phyloP scores from a whole-genome alignment of 2,797 vertebrate genomes.

The Neomorphus geoffroyi region DNA sequence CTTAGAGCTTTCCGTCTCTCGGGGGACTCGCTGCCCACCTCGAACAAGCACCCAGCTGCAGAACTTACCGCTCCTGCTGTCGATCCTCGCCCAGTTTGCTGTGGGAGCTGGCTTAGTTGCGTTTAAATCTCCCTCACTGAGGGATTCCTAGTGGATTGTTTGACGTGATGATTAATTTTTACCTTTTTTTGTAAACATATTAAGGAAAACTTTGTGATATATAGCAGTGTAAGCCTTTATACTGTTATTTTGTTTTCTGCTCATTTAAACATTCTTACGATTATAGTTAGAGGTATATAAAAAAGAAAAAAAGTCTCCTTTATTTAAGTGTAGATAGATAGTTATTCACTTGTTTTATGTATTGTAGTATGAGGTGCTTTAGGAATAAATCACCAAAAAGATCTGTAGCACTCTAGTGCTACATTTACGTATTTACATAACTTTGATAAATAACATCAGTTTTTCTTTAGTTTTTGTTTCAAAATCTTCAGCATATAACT shows the following conservation, averaged over 20 bases:
- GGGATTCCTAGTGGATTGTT: background rate
- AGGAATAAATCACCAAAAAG: background rate
- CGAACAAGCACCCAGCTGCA: too few relatives aligned
- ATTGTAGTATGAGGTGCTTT: background rate
- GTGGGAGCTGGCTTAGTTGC: too few relatives aligned
- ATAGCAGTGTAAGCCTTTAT: background rate
- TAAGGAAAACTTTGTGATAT: background rate
- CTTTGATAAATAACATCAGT: background rate
- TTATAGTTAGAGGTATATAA: background rate
- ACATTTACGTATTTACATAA: background rate
- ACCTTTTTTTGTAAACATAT: background rate
- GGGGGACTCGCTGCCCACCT: too few relatives aligned
- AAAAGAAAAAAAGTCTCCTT: background rate
- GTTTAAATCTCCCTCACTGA: too few relatives aligned
- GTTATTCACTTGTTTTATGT: background rate
- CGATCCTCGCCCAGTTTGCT: too few relatives aligned
- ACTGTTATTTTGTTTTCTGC: background rate
- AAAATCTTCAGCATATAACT: background rate
- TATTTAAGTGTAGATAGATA: background rate
- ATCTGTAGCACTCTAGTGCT: background rate
- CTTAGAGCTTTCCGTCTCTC: too few relatives aligned
- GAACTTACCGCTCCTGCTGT: too few relatives aligned
- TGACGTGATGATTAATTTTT: background rate
- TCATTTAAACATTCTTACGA: background rate
- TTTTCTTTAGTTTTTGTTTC: background rate